phyloP scores from a whole-genome alignment of 2,113 vertebrate genomes.

The Desmodus rotundus region DNA sequence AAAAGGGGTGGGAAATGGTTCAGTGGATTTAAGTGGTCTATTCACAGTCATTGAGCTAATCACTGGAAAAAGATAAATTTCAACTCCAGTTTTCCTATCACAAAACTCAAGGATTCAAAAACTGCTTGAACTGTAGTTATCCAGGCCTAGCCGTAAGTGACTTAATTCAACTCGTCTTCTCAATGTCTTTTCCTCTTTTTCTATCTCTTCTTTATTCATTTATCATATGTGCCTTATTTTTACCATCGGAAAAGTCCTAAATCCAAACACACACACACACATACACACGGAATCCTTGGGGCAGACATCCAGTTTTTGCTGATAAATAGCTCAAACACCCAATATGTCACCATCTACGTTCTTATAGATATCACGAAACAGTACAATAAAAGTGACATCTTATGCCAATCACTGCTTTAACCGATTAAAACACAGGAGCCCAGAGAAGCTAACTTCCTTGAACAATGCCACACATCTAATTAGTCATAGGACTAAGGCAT shows the following conservation, averaged over 20 bases:
- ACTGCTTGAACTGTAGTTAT: neutral
- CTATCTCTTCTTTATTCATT: neutral
- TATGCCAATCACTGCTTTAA: neutral
- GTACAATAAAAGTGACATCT: neutral
- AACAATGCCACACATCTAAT: neutral
- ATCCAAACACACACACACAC: neutral
- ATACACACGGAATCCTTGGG: neutral
- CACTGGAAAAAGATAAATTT: neutral
- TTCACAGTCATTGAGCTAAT: neutral
- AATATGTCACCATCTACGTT: neutral
- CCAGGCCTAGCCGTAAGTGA: neutral
- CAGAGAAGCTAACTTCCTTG: neutral
- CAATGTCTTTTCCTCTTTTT: neutral
- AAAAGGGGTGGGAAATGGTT: neutral
- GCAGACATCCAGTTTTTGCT: neutral
- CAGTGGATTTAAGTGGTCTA: neutral
- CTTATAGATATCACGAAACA: neutral
- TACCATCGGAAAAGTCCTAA: neutral
- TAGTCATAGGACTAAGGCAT: neutral
- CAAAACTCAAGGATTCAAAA: neutral
- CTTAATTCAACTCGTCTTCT: neutral
- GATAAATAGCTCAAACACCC: neutral
- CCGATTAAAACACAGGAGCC: neutral
- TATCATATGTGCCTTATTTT: neutral
- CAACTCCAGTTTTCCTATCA: neutral